Evolutionary conservation across 2,888 invertebrate genomes (phyloP), one percentile per base, ranked within the genome.

Genomic region (Cyaniris semiargus): DNA sequence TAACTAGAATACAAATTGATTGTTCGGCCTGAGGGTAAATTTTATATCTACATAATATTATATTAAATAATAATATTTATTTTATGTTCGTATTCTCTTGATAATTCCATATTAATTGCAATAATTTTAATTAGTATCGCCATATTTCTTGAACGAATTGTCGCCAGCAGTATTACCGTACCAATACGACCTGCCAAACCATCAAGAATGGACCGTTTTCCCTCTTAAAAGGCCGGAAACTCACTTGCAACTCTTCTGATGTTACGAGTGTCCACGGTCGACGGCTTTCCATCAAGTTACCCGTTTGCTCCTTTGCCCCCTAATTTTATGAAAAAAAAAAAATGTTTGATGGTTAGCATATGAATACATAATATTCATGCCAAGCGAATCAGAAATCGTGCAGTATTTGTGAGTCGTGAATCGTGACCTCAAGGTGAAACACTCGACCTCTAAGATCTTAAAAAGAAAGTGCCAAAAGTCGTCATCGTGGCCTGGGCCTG

Each of bases 1-100:
- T 71, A 38, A 31, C 18, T n/a, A 34, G 71, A 38, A 7, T 34
- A 38, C n/a, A 21, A 71, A 71, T 71, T 71, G 71, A 72, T 23
- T 72, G 60, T 60, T 60, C 60, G 60, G n/a, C 56, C 56, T 58
- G 56, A 8, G 71, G 15, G 38, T 18, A 38, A 70, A 70, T 31
- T 70, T 3, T 27, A 70, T 8, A n/a, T 70, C 34, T 18, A n/a
- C n/a, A n/a, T n/a, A n/a, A n/a, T n/a, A n/a, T n/a, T 27, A 66
- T 66, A 66, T 27, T 27, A 27, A 2, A 27, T 27, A 27, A 27
- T 27, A 34, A 7, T 34, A 38, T 38, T 38, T 58, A 58, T 58
- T 58, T 21, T n/a, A 56, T 56, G 13, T 10, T 23, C 23, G 23
- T 23, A 3, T 60, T 10, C 6, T 23, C 10, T 7, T 60, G 23